phyloP scores from a whole-genome alignment of 1,140 invertebrate species.

The Zaprionus vittiger region DNA sequence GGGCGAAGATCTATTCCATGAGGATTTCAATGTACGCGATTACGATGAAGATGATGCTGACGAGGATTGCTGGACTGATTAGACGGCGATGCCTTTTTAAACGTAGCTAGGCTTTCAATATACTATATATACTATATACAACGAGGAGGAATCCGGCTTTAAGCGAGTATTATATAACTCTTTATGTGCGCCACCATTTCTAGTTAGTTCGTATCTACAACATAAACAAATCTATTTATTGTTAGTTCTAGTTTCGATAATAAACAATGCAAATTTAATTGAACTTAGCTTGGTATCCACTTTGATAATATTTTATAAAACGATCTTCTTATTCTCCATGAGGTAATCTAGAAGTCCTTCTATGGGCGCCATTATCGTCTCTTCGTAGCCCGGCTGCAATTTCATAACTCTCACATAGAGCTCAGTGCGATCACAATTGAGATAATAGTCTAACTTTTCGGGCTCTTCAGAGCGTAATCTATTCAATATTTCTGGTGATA shows the following conservation, averaged over 20 bases:
- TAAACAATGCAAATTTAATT: not conserved
- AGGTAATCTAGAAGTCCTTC: slow-evolving; percentile 67
- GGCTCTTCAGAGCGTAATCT: slow-evolving; percentile 57
- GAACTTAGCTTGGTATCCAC: not conserved
- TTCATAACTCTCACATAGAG: slow-evolving; percentile 65
- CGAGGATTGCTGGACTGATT: slow-evolving; percentile 81
- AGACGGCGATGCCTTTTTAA: slow-evolving; percentile 40
- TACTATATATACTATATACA: slow-evolving; percentile 2
- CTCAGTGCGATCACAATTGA: slow-evolving; percentile 67
- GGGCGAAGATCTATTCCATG: slow-evolving; percentile 79
- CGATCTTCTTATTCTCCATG: slow-evolving; percentile 18
- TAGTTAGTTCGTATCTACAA: slow-evolving; percentile 31
- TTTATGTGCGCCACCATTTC: slow-evolving; percentile 31
- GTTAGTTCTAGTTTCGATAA: slow-evolving; percentile 17
- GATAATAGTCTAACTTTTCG: slow-evolving; percentile 70
- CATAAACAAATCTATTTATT: slow-evolving; percentile 35
- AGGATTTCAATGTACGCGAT: slow-evolving; percentile 79
- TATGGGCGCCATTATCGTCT: slow-evolving; percentile 62
- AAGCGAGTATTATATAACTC: slow-evolving; percentile 44
- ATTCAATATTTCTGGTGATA: slow-evolving; percentile 50
- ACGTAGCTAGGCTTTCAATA: slow-evolving; percentile 45
- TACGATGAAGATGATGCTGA: slow-evolving; percentile 70
- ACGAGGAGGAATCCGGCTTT: slow-evolving; percentile 27
- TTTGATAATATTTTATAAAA: not conserved
- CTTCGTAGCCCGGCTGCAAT: slow-evolving; percentile 61